Conservation (phyloP, 2,113 vertebrate species). For the Eclectus roratus region DNA sequence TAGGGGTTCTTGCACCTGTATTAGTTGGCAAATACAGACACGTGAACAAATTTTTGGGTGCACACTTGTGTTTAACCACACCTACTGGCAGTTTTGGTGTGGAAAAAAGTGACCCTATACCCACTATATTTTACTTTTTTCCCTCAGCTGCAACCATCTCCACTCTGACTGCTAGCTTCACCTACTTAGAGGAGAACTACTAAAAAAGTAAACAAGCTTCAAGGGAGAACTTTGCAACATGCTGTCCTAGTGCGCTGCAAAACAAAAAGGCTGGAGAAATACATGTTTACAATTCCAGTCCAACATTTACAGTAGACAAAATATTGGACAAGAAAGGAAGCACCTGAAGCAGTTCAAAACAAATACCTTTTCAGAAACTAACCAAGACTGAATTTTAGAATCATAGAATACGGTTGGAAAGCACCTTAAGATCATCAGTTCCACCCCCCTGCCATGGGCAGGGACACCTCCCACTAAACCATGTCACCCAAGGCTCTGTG, state of each 20-base stretch:
- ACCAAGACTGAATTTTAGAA: neutral
- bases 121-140: neutral
- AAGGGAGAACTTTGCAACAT: neutral
- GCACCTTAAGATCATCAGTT: no score
- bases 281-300: fast-evolving
- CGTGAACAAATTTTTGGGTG: neutral
- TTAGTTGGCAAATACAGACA: neutral
- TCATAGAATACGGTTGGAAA: no score
- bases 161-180: neutral
- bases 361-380: neutral
- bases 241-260: neutral
- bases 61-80: neutral
- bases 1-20: neutral
- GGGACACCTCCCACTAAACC: no score
- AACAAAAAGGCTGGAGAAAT: neutral
- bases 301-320: neutral
- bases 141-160: neutral
- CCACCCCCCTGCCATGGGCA: no score
- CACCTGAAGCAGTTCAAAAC: neutral
- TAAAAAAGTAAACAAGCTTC: neutral
- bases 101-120: neutral
- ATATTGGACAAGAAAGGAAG: neutral
- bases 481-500: no score
- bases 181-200: neutral
- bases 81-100: neutral